These are phyloP conservation scores for Plebejus melissa DNA, from an alignment of 2,888 invertebrate genomes.

Conservation along the genomic window DNA sequence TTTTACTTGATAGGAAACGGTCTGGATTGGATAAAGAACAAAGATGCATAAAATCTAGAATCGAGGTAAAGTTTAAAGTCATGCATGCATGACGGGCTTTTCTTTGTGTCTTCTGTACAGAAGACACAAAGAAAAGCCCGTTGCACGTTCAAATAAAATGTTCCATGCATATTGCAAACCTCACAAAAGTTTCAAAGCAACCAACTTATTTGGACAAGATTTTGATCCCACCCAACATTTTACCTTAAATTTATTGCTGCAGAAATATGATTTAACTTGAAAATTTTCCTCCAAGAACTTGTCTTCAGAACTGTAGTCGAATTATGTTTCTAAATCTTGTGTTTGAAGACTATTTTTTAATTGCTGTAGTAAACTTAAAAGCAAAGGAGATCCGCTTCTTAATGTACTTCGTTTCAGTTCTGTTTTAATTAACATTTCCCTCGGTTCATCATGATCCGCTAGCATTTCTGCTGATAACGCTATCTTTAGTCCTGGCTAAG, in stretches of 20 bases:
- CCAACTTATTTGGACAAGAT: constrained; percentile 15
- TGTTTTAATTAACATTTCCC: background rate
- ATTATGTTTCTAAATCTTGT: constrained; percentile 1
- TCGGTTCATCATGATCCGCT: background rate
- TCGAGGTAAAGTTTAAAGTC: background rate
- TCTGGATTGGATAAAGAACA: background rate
- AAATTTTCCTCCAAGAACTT: background rate
- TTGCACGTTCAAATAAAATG: background rate
- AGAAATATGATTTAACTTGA: constrained; percentile 7
- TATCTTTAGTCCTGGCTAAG: too few relatives aligned
- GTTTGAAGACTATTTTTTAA: background rate
- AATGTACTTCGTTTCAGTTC: background rate
- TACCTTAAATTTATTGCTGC: constrained; percentile 2
- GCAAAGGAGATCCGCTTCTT: background rate
- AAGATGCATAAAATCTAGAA: background rate
- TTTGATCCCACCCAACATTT: constrained; percentile 14
- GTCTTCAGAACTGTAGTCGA: background rate
- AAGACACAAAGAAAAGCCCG: background rate
- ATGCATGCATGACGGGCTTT: background rate
- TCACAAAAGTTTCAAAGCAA: constrained; percentile 5
- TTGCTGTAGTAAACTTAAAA: background rate
- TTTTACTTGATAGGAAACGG: too few relatives aligned
- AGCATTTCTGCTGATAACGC: background rate
- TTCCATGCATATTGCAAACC: constrained; percentile 7
- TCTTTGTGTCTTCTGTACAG: too few relatives aligned